Percentiles rank a stretch among this genome's conserved stretches.
Conservation (phyloP, 2,888 invertebrate genomes). For the Archips crataeganus region DNA sequence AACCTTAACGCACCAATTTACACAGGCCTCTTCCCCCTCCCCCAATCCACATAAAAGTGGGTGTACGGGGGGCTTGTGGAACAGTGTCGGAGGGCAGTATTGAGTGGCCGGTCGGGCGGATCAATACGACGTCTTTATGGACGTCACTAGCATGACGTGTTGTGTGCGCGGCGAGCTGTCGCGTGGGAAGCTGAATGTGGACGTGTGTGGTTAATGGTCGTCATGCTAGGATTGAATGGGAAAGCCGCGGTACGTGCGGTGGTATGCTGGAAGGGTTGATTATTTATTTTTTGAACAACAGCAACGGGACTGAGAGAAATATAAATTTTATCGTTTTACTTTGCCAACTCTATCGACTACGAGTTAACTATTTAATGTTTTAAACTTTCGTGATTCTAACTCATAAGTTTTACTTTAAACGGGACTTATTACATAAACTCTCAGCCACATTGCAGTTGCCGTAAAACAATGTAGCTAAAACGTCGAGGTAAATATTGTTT, state of each 20-base stretch:
- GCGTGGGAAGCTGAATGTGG: background rate
- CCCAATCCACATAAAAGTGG: background rate
- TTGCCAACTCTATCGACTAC: too few relatives aligned
- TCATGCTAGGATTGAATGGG: background rate
- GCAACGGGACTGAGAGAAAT: too few relatives aligned
- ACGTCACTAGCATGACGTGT: constrained; percentile 5
- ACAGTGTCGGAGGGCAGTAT: background rate
- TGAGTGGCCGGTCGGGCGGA: background rate
- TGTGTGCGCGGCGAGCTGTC: background rate
- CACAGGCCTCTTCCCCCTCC: background rate
- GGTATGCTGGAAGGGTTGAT: background rate
- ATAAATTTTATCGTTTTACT: too few relatives aligned
- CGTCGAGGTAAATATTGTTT: too few relatives aligned
- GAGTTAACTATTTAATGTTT: too few relatives aligned
- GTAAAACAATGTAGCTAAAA: too few relatives aligned
- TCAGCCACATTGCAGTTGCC: too few relatives aligned
- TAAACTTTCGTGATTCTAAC: too few relatives aligned
- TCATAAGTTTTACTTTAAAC: too few relatives aligned
- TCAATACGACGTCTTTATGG: background rate
- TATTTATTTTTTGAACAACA: background rate
- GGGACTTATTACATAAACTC: too few relatives aligned
- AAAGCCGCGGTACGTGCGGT: too few relatives aligned
- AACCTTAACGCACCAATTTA: background rate
- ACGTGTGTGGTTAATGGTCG: background rate
- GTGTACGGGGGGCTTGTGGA: background rate